Percentiles rank a stretch among this genome's conserved stretches.
Evolutionary conservation across 2,888 invertebrate species (phyloP).

Genomic region (Sarcophaga subvicina): DNA sequence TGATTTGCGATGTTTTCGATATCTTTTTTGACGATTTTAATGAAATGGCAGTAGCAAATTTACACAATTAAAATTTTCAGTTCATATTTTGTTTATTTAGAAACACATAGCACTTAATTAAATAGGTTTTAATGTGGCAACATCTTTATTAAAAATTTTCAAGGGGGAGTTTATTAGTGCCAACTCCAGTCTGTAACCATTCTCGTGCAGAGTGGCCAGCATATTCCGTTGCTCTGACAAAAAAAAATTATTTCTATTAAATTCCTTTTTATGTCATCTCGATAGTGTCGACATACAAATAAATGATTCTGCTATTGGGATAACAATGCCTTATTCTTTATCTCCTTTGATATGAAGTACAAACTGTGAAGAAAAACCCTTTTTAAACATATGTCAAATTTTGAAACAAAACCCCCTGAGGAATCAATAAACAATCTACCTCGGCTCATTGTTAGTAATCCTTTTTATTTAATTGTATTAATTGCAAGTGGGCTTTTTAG

Average conservation of each 20-base stretch:
- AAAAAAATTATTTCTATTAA: background rate
- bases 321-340: background rate
- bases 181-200: conserved; percentile 17
- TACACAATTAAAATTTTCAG: too few relatives aligned
- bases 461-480: background rate
- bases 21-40: too few relatives aligned
- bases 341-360: background rate
- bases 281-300: background rate
- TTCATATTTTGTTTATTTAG: too few relatives aligned
- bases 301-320: too few relatives aligned
- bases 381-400: too few relatives aligned
- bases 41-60: too few relatives aligned
- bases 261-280: background rate
- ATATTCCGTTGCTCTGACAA: background rate
- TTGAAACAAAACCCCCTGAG: background rate
- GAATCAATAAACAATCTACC: background rate
- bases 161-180: background rate
- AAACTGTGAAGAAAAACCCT: conserved; percentile 1
- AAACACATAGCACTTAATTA: too few relatives aligned
- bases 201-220: conserved; percentile 12
- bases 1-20: too few relatives aligned
- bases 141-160: background rate
- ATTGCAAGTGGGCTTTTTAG: background rate
- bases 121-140: background rate
- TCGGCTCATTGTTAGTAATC: background rate